A percentile compares a stretch with the other conserved stretches of the same genome.
phyloP scores from a whole-genome alignment of 2,888 invertebrate genomes.

The Limnephilus rhombicus region DNA sequence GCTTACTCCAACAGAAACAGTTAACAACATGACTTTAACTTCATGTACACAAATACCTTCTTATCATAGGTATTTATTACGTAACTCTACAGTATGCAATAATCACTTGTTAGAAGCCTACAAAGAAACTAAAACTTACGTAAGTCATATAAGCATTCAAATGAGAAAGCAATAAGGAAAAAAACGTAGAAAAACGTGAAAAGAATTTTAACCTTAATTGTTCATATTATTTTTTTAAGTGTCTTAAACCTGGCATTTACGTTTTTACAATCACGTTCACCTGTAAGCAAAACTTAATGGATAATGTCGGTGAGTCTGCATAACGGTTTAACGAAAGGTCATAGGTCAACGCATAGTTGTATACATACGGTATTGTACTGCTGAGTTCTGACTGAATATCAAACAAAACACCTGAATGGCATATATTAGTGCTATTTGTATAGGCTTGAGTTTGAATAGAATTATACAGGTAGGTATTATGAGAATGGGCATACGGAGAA shows the following conservation, averaged over 20 bases:
- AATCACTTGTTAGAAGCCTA: background rate
- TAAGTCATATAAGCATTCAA: background rate
- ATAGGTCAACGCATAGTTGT: constrained; percentile 17
- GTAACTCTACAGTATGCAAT: too few species aligned
- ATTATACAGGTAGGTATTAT: background rate
- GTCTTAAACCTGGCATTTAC: background rate
- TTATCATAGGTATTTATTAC: background rate
- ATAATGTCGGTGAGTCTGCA: background rate
- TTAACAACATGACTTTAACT: background rate
- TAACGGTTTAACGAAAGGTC: constrained; percentile 34
- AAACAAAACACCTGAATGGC: background rate
- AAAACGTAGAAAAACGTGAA: background rate
- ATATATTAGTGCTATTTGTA: background rate
- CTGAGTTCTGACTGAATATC: constrained; percentile 33
- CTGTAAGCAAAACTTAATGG: constrained; percentile 18
- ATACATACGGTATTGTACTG: background rate
- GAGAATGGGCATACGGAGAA: background rate
- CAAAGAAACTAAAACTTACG: background rate
- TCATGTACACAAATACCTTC: background rate
- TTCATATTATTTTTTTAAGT: background rate
- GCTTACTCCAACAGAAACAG: background rate
- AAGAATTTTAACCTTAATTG: background rate
- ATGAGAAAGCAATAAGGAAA: background rate
- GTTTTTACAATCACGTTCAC: background rate
- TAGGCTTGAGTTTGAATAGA: background rate